Percentiles rank a stretch among this genome's conserved stretches.
Evolutionary conservation across 1,140 invertebrate species (phyloP).

Genomic region (Aphidius ervi): DNA sequence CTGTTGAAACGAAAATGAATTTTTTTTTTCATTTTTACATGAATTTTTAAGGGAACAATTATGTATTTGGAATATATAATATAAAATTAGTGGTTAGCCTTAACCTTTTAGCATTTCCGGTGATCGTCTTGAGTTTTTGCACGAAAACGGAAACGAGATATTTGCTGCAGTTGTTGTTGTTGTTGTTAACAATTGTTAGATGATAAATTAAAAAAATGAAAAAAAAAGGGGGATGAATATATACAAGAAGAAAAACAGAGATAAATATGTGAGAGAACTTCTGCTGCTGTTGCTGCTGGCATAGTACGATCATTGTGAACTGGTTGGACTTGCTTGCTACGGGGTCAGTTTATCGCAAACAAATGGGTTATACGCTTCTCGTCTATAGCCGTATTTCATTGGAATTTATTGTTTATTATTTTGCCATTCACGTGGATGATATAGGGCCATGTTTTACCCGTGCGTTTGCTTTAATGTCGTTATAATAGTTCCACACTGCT

Average conservation of each 20-base stretch:
- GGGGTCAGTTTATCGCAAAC: slow-evolving; percentile 53
- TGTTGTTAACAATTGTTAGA: neutral
- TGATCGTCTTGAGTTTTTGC: slow-evolving; percentile 1
- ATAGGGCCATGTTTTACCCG: slow-evolving; percentile 49
- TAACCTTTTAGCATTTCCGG: slow-evolving; percentile 6
- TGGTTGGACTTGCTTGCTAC: slow-evolving; percentile 44
- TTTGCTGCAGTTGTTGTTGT: neutral
- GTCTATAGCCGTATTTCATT: slow-evolving; percentile 51
- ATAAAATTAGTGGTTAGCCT: too few relatives aligned
- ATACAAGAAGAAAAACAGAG: slow-evolving; percentile 7
- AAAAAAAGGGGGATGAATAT: neutral
- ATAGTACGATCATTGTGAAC: slow-evolving; percentile 5
- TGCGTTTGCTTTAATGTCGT: slow-evolving; percentile 50
- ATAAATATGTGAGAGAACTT: slow-evolving; percentile 10
- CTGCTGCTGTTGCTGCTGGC: neutral
- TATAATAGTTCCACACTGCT: slow-evolving; percentile 36
- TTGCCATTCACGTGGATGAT: slow-evolving; percentile 42
- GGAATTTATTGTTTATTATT: slow-evolving; percentile 54
- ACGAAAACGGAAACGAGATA: slow-evolving; percentile 7
- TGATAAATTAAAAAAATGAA: slow-evolving; percentile 2
- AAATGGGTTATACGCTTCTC: slow-evolving; percentile 49
- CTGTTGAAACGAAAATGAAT: too few relatives aligned
- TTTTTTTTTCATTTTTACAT: too few relatives aligned
- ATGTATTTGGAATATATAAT: too few relatives aligned
- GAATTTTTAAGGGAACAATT: too few relatives aligned